These are phyloP conservation scores for Phymastichus coffea DNA, from an alignment of 1,140 invertebrate species.

Conservation along the genomic window DNA sequence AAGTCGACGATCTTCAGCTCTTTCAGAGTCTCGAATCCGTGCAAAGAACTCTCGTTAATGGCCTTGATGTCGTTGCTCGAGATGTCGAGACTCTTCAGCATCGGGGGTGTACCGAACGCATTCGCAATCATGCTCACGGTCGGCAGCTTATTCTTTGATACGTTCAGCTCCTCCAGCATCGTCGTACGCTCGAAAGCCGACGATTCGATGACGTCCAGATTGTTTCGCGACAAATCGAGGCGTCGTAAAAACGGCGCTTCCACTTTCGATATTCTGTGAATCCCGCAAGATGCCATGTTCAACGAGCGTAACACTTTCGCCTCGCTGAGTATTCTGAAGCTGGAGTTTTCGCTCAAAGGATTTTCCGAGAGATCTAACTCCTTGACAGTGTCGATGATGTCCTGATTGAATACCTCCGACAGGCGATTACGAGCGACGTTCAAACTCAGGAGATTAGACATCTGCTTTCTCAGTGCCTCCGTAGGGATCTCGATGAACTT, in stretches of 20 bases:
- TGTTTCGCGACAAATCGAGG: conserved; percentile 81
- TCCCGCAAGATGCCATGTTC: conserved; percentile 78
- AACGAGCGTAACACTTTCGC: conserved; percentile 83
- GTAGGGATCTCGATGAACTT: conserved; percentile 76
- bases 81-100: conserved; percentile 70
- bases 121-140: conserved; percentile 54
- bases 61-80: conserved; percentile 75
- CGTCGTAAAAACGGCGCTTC: conserved; percentile 84
- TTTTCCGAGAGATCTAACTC: conserved; percentile 84
- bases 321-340: conserved; percentile 77
- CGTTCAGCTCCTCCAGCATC: conserved; percentile 73
- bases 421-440: conserved; percentile 80
- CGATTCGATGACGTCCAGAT: conserved; percentile 65
- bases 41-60: conserved; percentile 74
- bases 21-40: conserved; percentile 65
- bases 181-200: conserved; percentile 75
- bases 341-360: conserved; percentile 71
- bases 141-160: conserved; percentile 73
- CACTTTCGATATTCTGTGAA: conserved; percentile 66
- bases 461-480: conserved; percentile 77
- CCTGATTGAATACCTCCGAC: conserved; percentile 75
- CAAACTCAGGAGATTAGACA: conserved; percentile 75
- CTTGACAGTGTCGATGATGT: conserved; percentile 86
- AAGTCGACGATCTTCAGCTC: conserved; percentile 69
- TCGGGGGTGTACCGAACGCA: conserved; percentile 61